phyloP scores from a whole-genome alignment of 2,797 vertebrate species.

The Gobio occitaniae region DNA sequence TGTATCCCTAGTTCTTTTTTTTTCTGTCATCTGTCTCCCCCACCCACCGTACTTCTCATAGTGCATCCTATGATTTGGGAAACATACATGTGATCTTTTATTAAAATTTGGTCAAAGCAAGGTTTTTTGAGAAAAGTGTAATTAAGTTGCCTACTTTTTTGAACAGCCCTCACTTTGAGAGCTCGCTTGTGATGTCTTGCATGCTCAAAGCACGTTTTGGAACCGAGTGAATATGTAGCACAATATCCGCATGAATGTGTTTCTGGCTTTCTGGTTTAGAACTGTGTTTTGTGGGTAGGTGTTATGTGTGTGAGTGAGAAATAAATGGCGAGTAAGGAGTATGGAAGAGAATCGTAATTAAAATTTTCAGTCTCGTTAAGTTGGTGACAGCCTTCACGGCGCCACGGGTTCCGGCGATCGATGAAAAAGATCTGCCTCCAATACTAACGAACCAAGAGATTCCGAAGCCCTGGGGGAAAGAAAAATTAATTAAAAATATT shows the following conservation, averaged over 20 bases:
- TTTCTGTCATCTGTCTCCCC: not conserved
- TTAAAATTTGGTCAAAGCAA: not conserved
- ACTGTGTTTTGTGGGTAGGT: conserved; percentile 33
- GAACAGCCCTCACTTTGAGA: not conserved
- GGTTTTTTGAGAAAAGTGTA: not conserved
- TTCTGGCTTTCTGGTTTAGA: conserved; percentile 25
- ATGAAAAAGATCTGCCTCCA: conserved; percentile 72
- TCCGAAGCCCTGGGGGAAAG: conserved; percentile 62
- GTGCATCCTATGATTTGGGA: not conserved
- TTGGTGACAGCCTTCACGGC: conserved; percentile 73
- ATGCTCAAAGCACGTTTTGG: not conserved
- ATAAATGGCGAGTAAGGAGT: conserved; percentile 16
- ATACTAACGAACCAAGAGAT: conserved; percentile 72
- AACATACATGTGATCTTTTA: not conserved
- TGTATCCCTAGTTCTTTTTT: not conserved
- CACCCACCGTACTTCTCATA: not conserved
- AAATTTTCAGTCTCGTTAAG: conserved; percentile 77
- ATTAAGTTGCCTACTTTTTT: not conserved
- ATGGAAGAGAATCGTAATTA: conserved; percentile 75
- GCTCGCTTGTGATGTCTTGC: not conserved
- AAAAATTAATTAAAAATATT: conserved; percentile 79
- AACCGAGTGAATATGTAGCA: conserved; percentile 15
- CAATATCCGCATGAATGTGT: conserved; percentile 9
- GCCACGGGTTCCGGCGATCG: conserved; percentile 64
- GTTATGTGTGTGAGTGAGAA: conserved; percentile 29